phyloP scores from a whole-genome alignment of 2,113 vertebrate species.

The Ptilorrhoa leucosticta region DNA sequence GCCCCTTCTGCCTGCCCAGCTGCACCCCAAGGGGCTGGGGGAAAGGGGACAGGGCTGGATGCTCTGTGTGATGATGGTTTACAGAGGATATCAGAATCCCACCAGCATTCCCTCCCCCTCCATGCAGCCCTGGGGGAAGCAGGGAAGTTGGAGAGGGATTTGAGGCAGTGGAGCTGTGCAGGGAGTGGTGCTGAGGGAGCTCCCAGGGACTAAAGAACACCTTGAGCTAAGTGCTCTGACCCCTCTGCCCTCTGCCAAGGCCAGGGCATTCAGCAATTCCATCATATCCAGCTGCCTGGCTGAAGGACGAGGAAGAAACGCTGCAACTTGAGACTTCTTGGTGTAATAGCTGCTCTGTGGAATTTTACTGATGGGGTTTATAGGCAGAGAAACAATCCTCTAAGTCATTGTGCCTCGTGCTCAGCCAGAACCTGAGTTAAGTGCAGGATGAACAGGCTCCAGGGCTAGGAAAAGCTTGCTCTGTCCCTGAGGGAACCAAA shows the following conservation, averaged over 20 bases:
- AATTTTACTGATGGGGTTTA: slow-evolving; percentile 49
- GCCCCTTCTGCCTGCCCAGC: not conserved
- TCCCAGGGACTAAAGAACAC: not conserved
- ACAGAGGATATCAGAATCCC: not conserved
- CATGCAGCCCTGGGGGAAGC: not conserved
- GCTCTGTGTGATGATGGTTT: not conserved
- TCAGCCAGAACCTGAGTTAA: slow-evolving; percentile 49
- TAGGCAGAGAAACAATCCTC: slow-evolving; percentile 39
- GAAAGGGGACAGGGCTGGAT: not conserved
- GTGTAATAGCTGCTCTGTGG: slow-evolving; percentile 25
- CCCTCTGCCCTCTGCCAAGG: slow-evolving; percentile 15
- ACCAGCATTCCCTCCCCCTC: not conserved
- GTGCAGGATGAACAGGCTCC: slow-evolving; percentile 31
- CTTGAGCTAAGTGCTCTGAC: slow-evolving; percentile 2
- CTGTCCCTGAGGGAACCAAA: not conserved
- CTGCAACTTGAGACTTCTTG: slow-evolving; percentile 36
- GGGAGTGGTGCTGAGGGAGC: not conserved
- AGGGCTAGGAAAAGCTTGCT: not conserved
- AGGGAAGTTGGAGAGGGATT: not conserved
- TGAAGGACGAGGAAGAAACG: not conserved
- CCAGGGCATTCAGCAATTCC: slow-evolving; percentile 6
- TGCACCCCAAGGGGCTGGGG: not conserved
- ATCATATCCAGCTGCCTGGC: slow-evolving; percentile 12
- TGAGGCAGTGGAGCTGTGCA: not conserved
- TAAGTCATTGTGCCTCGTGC: slow-evolving; percentile 42